A percentile compares a stretch with the other conserved stretches of the same genome.
These are phyloP conservation scores for Hypercompe scribonia DNA, from an alignment of 2,888 invertebrate species.

Conservation along the genomic window DNA sequence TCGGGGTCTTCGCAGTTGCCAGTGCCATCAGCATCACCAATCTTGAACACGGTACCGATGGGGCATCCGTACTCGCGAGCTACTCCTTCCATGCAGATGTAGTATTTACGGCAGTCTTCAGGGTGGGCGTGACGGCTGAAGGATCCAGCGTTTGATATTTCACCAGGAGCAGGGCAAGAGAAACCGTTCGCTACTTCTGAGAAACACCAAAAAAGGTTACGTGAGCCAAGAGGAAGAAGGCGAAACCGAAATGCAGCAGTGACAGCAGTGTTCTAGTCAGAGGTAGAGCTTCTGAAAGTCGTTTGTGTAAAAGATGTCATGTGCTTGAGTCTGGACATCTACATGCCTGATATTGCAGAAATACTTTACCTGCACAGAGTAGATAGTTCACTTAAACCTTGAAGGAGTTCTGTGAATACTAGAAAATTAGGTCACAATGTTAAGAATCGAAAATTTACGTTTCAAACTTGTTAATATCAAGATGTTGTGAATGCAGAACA, in stretches of 20 bases:
- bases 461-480: slow-evolving; percentile 24
- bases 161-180: slow-evolving; percentile 93
- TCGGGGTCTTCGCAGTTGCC: slow-evolving; percentile 98
- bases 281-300: slow-evolving; percentile 52
- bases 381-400: slow-evolving; percentile 6
- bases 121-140: slow-evolving; percentile 98
- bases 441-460: slow-evolving; percentile 38
- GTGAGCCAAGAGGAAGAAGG: slow-evolving; percentile 69
- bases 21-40: slow-evolving; percentile 95
- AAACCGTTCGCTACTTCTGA: slow-evolving; percentile 97
- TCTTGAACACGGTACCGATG: slow-evolving; percentile 98
- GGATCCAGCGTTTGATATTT: slow-evolving; percentile 93
- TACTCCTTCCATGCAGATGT: slow-evolving; percentile 96
- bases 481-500: slow-evolving; percentile 19
- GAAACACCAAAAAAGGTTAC: slow-evolving; percentile 73
- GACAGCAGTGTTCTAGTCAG: slow-evolving; percentile 54
- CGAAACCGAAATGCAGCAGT: slow-evolving; percentile 65
- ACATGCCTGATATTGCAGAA: neutral
- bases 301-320: slow-evolving; percentile 9
- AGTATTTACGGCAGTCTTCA: slow-evolving; percentile 97
- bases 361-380: slow-evolving; percentile 1
- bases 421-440: slow-evolving; percentile 26
- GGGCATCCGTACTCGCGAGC: slow-evolving; percentile 98
- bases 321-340: neutral
- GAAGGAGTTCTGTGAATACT: slow-evolving; percentile 25